Evolutionary conservation across 2,113 vertebrate species (phyloP).

Genomic region (Labrus mixtus): DNA sequence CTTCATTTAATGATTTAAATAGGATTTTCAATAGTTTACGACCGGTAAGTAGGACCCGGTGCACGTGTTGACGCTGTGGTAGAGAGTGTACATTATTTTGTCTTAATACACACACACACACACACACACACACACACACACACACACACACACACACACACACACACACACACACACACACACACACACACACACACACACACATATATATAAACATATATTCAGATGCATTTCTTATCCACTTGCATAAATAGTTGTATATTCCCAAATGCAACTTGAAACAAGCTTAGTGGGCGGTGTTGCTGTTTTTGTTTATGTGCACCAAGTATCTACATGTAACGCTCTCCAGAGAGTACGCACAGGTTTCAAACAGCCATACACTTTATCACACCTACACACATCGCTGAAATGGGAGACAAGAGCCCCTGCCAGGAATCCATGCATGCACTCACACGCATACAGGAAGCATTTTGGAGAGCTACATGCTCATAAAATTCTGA

Average conservation of each 20-base stretch:
- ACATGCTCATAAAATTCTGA: neutral
- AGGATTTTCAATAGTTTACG: neutral
- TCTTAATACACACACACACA: conserved; percentile 3
- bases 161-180: too few relatives aligned
- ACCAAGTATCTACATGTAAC: conserved; percentile 12
- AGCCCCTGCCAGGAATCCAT: conserved; percentile 14
- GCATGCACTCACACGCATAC: neutral
- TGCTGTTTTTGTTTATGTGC: conserved; percentile 32
- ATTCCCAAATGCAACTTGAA: conserved; percentile 43
- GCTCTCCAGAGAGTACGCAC: conserved; percentile 24
- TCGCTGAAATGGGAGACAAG: neutral
- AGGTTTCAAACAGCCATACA: conserved; percentile 16
- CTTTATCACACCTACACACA: conserved; percentile 44
- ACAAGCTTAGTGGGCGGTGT: conserved; percentile 32
- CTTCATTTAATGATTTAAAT: too few relatives aligned
- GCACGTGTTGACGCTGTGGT: conserved; percentile 2
- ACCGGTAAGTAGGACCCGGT: neutral
- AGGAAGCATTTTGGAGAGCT: neutral
- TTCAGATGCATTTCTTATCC: conserved; percentile 15
- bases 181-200: too few relatives aligned
- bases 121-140: too few relatives aligned
- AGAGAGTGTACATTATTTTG: conserved; percentile 1
- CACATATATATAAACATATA: too few relatives aligned
- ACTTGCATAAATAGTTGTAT: conserved; percentile 27
- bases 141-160: too few relatives aligned